Evolutionary conservation across 2,113 vertebrate genomes (phyloP).

Genomic region (Oostethus manadensis): DNA sequence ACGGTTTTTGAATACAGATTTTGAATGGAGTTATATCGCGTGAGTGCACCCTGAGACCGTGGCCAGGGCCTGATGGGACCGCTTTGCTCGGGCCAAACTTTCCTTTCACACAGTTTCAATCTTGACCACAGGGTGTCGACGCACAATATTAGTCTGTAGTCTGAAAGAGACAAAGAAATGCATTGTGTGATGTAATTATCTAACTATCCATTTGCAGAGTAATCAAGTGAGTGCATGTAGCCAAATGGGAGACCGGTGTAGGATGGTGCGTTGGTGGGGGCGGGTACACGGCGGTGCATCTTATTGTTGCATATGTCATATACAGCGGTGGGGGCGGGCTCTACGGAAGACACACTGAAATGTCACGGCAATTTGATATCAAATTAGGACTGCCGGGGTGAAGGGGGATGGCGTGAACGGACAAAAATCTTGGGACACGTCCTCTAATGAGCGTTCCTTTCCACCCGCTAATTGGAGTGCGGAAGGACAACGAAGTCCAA

Average conservation of each 20-base stretch:
- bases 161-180: not conserved
- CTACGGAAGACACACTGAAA: constrained; percentile 38
- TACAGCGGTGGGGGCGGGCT: constrained; percentile 15
- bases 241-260: not conserved
- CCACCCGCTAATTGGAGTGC: too few species aligned
- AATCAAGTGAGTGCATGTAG: constrained; percentile 9
- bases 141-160: not conserved
- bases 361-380: constrained; percentile 51
- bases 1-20: too few species aligned
- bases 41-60: too few species aligned
- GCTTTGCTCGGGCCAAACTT: too few species aligned
- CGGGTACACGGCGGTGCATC: constrained; percentile 1
- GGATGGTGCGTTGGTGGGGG: constrained; percentile 6
- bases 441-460: not conserved
- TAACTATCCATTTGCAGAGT: not conserved
- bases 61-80: too few species aligned
- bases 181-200: constrained; percentile 7
- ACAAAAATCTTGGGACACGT: constrained; percentile 14
- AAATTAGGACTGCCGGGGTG: constrained; percentile 20
- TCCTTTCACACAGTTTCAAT: too few species aligned
- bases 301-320: constrained; percentile 35
- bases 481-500: too few species aligned
- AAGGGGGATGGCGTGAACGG: constrained; percentile 23
- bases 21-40: too few species aligned
- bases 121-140: not conserved